Evolutionary conservation across 2,113 vertebrate species (phyloP).

Genomic region (Pampusana beccarii): DNA sequence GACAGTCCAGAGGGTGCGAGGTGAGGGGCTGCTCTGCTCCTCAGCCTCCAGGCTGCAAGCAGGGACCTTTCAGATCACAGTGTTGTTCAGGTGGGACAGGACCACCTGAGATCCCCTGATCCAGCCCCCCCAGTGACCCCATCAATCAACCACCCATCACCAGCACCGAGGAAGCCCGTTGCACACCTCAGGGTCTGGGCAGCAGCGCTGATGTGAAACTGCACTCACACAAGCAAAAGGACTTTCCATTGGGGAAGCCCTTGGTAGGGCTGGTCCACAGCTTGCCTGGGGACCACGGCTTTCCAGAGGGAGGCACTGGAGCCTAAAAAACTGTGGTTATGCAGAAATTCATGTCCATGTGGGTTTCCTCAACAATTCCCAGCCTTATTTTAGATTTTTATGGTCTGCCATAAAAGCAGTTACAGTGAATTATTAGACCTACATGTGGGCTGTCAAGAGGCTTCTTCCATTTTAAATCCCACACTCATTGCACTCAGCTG

Average conservation of each 20-base stretch:
- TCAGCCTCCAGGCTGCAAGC: background rate
- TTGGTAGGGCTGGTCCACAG: background rate
- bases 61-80: accelerated
- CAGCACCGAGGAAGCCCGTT: accelerated
- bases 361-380: conserved; percentile 11
- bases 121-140: background rate
- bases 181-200: background rate
- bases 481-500: background rate
- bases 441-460: background rate
- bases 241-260: accelerated
- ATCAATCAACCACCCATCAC: background rate
- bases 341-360: background rate
- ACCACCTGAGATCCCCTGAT: background rate
- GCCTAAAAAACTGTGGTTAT: background rate
- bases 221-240: accelerated
- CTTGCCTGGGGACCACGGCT: background rate
- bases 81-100: background rate
- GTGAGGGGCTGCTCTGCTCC: background rate
- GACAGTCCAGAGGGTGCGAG: background rate
- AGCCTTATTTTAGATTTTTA: conserved; percentile 33
- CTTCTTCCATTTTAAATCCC: background rate
- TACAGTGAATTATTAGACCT: conserved; percentile 26
- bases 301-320: background rate
- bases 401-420: background rate
- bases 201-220: accelerated